Percentiles rank a stretch among this genome's conserved stretches.
Evolutionary conservation across 2,888 invertebrate species (phyloP).

Genomic region (Xanthia togata): DNA sequence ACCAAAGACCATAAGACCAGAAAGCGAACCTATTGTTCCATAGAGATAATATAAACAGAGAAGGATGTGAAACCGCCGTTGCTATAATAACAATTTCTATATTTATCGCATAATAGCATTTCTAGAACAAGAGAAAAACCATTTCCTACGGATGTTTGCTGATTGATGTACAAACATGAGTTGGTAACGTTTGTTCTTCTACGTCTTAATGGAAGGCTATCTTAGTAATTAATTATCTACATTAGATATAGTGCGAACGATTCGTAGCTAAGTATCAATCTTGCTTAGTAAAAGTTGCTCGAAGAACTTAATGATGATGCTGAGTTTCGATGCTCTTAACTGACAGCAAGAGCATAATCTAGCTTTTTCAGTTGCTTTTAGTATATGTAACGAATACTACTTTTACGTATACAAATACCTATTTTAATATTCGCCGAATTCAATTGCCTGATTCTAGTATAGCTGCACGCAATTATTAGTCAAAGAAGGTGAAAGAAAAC

Average conservation of each 20-base stretch:
- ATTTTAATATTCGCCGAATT: too few species aligned
- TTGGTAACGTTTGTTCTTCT: slow-evolving; percentile 36
- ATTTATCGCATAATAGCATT: slow-evolving; percentile 45
- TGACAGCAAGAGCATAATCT: neutral
- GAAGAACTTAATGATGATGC: neutral
- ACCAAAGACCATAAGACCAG: neutral
- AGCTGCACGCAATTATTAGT: too few species aligned
- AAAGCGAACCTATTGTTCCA: slow-evolving; percentile 21
- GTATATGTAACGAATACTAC: too few species aligned
- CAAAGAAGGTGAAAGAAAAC: too few species aligned
- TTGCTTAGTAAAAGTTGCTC: neutral
- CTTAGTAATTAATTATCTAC: slow-evolving; percentile 16
- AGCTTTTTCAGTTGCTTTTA: neutral
- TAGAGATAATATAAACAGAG: slow-evolving; percentile 25
- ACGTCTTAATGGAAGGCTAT: slow-evolving; percentile 36
- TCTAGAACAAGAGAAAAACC: slow-evolving; percentile 46
- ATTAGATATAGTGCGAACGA: neutral
- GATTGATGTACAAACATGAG: slow-evolving; percentile 39
- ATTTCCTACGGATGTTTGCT: slow-evolving; percentile 61
- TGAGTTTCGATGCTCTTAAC: neutral
- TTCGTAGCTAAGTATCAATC: neutral
- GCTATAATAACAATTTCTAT: slow-evolving; percentile 46
- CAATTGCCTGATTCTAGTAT: too few species aligned
- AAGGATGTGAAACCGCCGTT: slow-evolving; percentile 37
- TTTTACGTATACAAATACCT: too few species aligned